Conservation (phyloP, 2,797 vertebrate genomes). For the Paramormyrops hopkinsi region DNA sequence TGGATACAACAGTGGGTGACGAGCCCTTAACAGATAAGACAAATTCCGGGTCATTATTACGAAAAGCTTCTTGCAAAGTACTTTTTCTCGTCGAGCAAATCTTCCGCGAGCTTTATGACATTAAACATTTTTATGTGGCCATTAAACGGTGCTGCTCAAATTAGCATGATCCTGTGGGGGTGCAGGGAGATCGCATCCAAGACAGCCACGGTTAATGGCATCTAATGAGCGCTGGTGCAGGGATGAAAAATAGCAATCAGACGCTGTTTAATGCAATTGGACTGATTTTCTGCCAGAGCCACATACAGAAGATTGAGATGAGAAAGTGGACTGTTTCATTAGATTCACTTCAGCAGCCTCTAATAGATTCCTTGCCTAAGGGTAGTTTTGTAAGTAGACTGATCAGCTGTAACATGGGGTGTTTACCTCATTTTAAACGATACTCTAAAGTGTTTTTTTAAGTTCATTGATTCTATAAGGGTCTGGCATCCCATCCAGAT, state of each 20-base stretch:
- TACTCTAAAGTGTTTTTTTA: not conserved
- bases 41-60: not conserved
- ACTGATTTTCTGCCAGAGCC: not conserved
- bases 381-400: not conserved
- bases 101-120: not conserved
- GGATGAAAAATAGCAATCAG: slow-evolving; percentile 1
- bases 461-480: not conserved
- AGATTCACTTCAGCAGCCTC: not conserved
- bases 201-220: not conserved
- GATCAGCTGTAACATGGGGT: not conserved
- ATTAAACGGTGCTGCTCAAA: not conserved
- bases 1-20: not conserved
- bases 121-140: not conserved
- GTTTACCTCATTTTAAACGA: not conserved
- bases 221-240: not conserved
- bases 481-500: not conserved
- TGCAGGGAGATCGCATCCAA: not conserved
- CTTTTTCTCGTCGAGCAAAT: not conserved
- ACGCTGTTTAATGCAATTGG: not conserved
- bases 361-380: not conserved
- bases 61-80: not conserved
- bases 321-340: not conserved
- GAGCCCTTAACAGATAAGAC: not conserved
- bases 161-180: not conserved
- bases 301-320: not conserved